These are phyloP conservation scores for Brachyistius frenatus DNA, from an alignment of 2,113 vertebrate genomes.

Conservation along the genomic window DNA sequence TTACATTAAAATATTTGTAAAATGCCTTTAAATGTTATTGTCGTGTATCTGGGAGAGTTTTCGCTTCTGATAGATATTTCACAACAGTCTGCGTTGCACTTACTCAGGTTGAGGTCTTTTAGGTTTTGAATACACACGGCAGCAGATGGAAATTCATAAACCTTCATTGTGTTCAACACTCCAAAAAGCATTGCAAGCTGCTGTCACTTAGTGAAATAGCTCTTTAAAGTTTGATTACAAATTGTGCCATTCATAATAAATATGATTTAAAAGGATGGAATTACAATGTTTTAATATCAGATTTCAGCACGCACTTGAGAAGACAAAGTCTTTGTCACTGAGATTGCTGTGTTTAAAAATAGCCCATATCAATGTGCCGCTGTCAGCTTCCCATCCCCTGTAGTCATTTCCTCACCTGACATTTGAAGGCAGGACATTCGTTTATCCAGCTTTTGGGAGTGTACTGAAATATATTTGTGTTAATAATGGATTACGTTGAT, in stretches of 20 bases:
- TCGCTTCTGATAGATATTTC: slow-evolving; percentile 9
- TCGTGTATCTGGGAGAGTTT: slow-evolving; percentile 2
- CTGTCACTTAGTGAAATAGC: neutral
- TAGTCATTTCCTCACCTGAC: neutral
- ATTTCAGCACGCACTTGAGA: neutral
- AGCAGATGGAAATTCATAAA: neutral
- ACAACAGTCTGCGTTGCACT: neutral
- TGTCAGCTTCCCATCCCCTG: neutral
- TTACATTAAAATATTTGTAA: slow-evolving; percentile 82
- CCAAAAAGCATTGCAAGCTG: neutral
- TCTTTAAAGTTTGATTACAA: neutral
- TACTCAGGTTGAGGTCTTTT: too few relatives aligned
- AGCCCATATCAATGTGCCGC: neutral
- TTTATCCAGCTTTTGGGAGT: neutral
- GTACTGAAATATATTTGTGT: too few relatives aligned
- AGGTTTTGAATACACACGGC: neutral
- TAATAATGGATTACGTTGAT: too few relatives aligned
- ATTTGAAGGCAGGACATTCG: neutral
- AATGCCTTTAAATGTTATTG: slow-evolving; percentile 40
- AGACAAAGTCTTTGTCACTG: neutral
- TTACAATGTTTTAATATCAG: slow-evolving; percentile 13
- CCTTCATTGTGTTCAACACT: too few relatives aligned
- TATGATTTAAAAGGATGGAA: slow-evolving; percentile 2
- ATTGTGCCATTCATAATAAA: neutral
- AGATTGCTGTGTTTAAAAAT: neutral